Percentiles rank a stretch among this genome's conserved stretches.
These are phyloP conservation scores for Eupelmus urozonus DNA, from an alignment of 2,888 invertebrate species.

Conservation along the genomic window DNA sequence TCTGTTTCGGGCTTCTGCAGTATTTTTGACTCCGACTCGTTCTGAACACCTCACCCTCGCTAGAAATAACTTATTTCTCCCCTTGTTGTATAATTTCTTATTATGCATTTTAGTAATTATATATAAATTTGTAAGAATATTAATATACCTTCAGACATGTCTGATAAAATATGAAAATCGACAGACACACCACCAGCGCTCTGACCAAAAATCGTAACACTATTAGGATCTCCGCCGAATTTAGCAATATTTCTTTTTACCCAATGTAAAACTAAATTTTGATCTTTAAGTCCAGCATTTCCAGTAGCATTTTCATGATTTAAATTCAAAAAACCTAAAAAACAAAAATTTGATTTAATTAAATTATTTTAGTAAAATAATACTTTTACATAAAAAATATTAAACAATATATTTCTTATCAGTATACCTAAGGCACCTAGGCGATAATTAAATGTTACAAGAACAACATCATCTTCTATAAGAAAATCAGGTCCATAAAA, in stretches of 20 bases:
- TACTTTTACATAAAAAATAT: too few relatives aligned
- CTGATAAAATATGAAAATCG: constrained; percentile 62
- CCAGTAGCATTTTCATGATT: constrained; percentile 64
- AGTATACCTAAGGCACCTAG: constrained; percentile 65
- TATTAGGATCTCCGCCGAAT: too few relatives aligned
- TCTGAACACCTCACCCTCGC: too few relatives aligned
- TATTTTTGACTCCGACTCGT: too few relatives aligned
- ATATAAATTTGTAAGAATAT: too few relatives aligned
- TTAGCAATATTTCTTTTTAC: constrained; percentile 78
- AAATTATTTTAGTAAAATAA: not conserved
- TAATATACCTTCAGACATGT: too few relatives aligned
- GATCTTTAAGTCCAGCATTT: constrained; percentile 75
- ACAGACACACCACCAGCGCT: constrained; percentile 78
- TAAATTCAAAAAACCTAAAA: constrained; percentile 63
- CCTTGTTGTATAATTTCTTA: too few relatives aligned
- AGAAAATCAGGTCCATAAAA: constrained; percentile 65
- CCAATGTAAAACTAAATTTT: constrained; percentile 79
- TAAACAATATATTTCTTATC: too few relatives aligned
- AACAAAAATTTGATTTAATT: constrained; percentile 3
- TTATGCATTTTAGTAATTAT: too few relatives aligned
- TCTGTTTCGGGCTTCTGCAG: too few relatives aligned
- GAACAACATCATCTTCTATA: constrained; percentile 64
- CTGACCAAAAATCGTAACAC: constrained; percentile 80
- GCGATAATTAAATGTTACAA: constrained; percentile 66
- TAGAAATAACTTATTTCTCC: too few relatives aligned